Percentiles rank a stretch among this genome's conserved stretches.
These are phyloP conservation scores for Ophion ventricosus DNA, from an alignment of 2,888 invertebrate genomes.

Conservation along the genomic window DNA sequence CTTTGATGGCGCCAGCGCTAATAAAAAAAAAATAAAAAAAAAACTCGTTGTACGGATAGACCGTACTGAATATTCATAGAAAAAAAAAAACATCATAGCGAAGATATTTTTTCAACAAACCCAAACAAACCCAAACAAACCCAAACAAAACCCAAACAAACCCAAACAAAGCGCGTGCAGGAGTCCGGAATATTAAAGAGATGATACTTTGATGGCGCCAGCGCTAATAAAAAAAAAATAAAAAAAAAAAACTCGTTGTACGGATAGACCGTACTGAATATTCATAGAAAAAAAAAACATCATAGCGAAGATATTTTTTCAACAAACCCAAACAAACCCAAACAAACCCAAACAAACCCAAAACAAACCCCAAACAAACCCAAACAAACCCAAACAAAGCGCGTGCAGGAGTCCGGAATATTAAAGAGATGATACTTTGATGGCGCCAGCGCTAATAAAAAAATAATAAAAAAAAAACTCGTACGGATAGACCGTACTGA, in stretches of 20 bases:
- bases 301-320: conserved; percentile 48
- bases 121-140: too few relatives aligned
- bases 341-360: too few relatives aligned
- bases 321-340: too few relatives aligned
- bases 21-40: too few relatives aligned
- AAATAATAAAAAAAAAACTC: too few relatives aligned
- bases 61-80: conserved; percentile 36
- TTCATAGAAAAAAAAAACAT: conserved; percentile 34
- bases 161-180: too few relatives aligned
- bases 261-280: conserved; percentile 17
- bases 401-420: background rate
- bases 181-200: background rate
- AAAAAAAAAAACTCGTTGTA: background rate
- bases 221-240: too few relatives aligned
- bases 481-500: conserved; percentile 1
- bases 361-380: too few relatives aligned
- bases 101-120: conserved; percentile 57
- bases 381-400: too few relatives aligned
- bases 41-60: background rate
- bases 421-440: background rate
- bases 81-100: conserved; percentile 11
- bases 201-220: background rate
- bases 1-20: background rate
- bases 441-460: background rate
- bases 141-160: too few relatives aligned